phyloP scores from a whole-genome alignment of 2,888 invertebrate genomes.

The Diaphora mendica region DNA sequence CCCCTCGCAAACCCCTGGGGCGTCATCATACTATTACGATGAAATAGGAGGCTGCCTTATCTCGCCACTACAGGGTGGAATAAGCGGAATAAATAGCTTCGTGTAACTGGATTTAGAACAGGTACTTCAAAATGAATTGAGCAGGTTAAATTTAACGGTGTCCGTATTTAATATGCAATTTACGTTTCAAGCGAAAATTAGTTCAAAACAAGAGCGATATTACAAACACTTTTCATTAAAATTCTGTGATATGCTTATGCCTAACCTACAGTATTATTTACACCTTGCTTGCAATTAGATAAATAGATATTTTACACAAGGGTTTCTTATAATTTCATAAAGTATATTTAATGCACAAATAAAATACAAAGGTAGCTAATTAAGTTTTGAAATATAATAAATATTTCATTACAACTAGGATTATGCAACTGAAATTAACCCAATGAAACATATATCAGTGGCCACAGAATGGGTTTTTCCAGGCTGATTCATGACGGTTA shows the following conservation, averaged over 20 bases:
- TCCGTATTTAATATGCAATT: not conserved
- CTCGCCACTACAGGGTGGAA: conserved; percentile 63
- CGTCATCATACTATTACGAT: conserved; percentile 78
- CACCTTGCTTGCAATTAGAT: no score
- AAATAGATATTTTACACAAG: no score
- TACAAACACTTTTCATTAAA: not conserved
- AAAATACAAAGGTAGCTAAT: not conserved
- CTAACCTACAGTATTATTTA: not conserved
- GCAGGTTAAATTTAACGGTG: not conserved
- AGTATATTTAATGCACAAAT: no score
- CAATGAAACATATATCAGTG: conserved; percentile 8
- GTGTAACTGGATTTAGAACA: conserved; percentile 37
- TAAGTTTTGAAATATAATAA: not conserved
- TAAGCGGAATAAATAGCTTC: conserved; percentile 74
- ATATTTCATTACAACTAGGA: conserved; percentile 11
- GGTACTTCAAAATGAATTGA: conserved; percentile 15
- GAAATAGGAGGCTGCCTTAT: conserved; percentile 74
- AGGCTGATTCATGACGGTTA: conserved; percentile 18
- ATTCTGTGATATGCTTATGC: not conserved
- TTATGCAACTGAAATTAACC: conserved; percentile 11
- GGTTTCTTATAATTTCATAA: no score
- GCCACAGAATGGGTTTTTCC: conserved; percentile 5
- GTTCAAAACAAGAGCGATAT: no score
- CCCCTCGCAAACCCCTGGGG: conserved; percentile 57
- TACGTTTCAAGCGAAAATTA: not conserved